These are phyloP conservation scores for Dendroctonus ponderosae DNA, from an alignment of 1,140 invertebrate species.

Conservation along the genomic window DNA sequence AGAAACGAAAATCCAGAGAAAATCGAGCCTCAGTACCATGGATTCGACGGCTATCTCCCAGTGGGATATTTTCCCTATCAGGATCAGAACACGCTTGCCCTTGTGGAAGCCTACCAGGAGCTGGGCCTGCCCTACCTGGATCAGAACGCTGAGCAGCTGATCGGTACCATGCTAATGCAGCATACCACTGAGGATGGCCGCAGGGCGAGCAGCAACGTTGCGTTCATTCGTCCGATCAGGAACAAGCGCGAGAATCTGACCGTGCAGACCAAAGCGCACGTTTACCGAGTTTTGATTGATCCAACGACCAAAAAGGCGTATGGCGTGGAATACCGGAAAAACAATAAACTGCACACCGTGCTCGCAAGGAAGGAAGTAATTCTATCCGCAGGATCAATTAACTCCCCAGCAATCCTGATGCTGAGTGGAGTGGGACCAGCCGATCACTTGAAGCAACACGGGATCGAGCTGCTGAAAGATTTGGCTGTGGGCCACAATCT, in stretches of 20 bases:
- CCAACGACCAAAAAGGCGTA: slow-evolving; percentile 62
- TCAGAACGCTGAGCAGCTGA: slow-evolving; percentile 56
- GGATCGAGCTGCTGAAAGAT: slow-evolving; percentile 61
- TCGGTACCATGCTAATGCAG: slow-evolving; percentile 61
- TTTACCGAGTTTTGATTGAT: slow-evolving; percentile 73
- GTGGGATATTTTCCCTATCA: slow-evolving; percentile 63
- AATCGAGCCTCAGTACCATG: slow-evolving; percentile 57
- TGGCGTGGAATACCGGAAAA: slow-evolving; percentile 65
- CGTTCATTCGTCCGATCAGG: slow-evolving; percentile 71
- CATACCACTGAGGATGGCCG: slow-evolving; percentile 61
- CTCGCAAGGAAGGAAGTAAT: slow-evolving; percentile 69
- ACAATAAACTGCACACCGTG: slow-evolving; percentile 52
- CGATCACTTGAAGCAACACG: slow-evolving; percentile 58
- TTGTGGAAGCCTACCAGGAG: slow-evolving; percentile 62
- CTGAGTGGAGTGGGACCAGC: slow-evolving; percentile 72
- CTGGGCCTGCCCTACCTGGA: slow-evolving; percentile 58
- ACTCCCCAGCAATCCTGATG: slow-evolving; percentile 72
- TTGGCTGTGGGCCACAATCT: slow-evolving; percentile 72
- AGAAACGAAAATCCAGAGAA: slow-evolving; percentile 53
- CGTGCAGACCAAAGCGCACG: slow-evolving; percentile 67
- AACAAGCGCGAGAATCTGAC: slow-evolving; percentile 68
- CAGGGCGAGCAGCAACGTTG: slow-evolving; percentile 69
- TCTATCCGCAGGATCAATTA: slow-evolving; percentile 67
- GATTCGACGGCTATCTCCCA: slow-evolving; percentile 58
- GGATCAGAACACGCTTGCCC: slow-evolving; percentile 56